Conservation (phyloP, 2,113 vertebrate genomes). For the Etheostoma spectabile region DNA sequence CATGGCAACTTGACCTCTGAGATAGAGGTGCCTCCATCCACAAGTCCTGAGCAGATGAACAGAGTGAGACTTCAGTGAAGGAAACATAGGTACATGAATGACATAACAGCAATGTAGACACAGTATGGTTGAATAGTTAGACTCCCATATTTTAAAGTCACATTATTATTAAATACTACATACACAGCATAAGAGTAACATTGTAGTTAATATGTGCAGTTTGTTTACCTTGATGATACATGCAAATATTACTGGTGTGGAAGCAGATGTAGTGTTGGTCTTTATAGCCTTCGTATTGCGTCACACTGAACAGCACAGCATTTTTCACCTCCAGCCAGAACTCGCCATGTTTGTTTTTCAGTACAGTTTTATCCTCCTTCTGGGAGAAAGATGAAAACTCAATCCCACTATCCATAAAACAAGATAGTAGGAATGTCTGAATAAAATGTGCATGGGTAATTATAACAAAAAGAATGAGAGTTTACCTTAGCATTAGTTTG, state of each 20-base stretch:
- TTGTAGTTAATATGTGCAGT: not conserved
- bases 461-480: not conserved
- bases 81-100: not conserved
- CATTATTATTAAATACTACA: not conserved
- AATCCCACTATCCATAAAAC: not conserved
- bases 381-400: slow-evolving; percentile 55
- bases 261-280: slow-evolving; percentile 97
- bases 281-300: slow-evolving; percentile 93
- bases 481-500: slow-evolving; percentile 92
- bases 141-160: not conserved
- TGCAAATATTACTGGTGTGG: slow-evolving; percentile 89
- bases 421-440: not conserved
- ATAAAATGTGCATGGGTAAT: not conserved
- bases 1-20: slow-evolving; percentile 89
- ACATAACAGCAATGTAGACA: not conserved
- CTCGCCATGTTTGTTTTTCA: slow-evolving; percentile 92
- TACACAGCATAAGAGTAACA: not conserved
- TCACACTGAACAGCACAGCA: slow-evolving; percentile 92
- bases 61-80: not conserved
- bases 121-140: not conserved
- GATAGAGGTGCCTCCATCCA: slow-evolving; percentile 85
- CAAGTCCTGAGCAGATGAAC: slow-evolving; percentile 80
- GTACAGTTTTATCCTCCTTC: slow-evolving; percentile 86
- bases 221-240: slow-evolving; percentile 94
- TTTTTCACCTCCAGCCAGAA: slow-evolving; percentile 95